These are phyloP conservation scores for Idaea aversata DNA, from an alignment of 2,888 invertebrate species.

Conservation along the genomic window DNA sequence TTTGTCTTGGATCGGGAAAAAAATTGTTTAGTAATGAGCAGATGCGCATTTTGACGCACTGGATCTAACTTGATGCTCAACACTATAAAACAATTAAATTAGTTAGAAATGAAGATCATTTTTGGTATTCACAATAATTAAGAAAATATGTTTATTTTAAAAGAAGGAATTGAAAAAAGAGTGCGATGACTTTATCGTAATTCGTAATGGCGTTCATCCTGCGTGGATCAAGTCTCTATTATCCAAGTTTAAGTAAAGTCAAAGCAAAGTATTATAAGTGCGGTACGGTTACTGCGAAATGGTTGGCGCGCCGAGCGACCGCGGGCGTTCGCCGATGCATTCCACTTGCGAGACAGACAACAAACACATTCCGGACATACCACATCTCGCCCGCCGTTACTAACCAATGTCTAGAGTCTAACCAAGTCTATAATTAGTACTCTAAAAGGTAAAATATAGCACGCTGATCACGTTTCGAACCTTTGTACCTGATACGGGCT, in stretches of 20 bases:
- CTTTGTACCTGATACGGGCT: not conserved
- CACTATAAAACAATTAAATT: too few relatives aligned
- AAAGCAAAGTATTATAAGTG: not conserved
- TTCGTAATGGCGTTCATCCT: too few relatives aligned
- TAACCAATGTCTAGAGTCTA: conserved; percentile 28
- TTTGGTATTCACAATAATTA: too few relatives aligned
- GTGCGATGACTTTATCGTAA: too few relatives aligned
- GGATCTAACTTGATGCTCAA: too few relatives aligned
- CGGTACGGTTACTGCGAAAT: not conserved
- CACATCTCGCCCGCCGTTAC: conserved; percentile 43
- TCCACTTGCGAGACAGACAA: conserved; percentile 9
- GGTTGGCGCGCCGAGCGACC: not conserved
- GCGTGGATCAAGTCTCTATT: not conserved
- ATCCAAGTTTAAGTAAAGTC: not conserved
- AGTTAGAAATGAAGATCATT: too few relatives aligned
- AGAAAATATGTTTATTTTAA: too few relatives aligned
- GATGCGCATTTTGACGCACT: too few relatives aligned
- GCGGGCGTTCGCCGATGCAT: not conserved
- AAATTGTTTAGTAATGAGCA: too few relatives aligned
- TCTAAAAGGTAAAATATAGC: conserved; percentile 15
- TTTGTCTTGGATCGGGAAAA: too few relatives aligned
- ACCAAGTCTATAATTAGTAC: conserved; percentile 19
- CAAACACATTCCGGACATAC: conserved; percentile 61
- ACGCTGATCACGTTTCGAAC: conserved; percentile 3
- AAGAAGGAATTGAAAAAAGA: too few relatives aligned